These are phyloP conservation scores for Coelopa pilipes DNA, from an alignment of 2,888 invertebrate species.

Conservation along the genomic window DNA sequence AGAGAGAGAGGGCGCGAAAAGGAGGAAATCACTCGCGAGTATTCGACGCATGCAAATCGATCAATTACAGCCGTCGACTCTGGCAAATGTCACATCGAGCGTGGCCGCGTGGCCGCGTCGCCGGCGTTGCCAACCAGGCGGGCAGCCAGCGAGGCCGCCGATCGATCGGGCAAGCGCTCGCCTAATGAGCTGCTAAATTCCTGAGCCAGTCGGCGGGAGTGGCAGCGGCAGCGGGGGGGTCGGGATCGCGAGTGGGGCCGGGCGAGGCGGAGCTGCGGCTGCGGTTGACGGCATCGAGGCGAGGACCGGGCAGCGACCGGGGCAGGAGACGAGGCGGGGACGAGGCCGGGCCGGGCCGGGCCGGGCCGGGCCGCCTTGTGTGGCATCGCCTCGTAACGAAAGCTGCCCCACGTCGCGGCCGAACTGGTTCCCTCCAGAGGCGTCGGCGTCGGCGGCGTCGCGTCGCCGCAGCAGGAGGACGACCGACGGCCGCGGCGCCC, in stretches of 20 bases:
- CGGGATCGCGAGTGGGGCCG: no score
- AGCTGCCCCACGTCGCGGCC: background rate
- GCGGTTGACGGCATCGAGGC: background rate
- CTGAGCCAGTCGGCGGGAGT: no score
- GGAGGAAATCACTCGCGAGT: background rate
- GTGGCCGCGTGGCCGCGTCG: background rate
- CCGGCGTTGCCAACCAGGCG: background rate
- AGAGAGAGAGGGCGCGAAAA: background rate
- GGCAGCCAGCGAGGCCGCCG: no score
- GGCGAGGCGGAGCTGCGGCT: background rate
- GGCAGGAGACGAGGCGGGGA: no score
- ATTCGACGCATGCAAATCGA: background rate
- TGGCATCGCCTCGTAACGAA: constrained; percentile 36
- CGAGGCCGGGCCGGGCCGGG: background rate
- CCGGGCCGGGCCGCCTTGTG: constrained; percentile 41
- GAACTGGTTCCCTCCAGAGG: constrained; percentile 37
- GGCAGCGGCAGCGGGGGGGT: no score
- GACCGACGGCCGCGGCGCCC: constrained; percentile 5
- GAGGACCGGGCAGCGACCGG: no score
- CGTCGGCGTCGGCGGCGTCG: background rate
- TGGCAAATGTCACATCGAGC: constrained; percentile 10
- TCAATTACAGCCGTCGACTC: constrained; percentile 13
- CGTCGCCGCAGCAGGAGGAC: background rate
- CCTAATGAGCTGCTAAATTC: constrained; percentile 59
- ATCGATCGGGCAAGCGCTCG: constrained; percentile 37